A percentile compares a stretch with the other conserved stretches of the same genome.
These are phyloP conservation scores for Anguilla marmorata DNA, from an alignment of 2,797 vertebrate species.

Conservation along the genomic window DNA sequence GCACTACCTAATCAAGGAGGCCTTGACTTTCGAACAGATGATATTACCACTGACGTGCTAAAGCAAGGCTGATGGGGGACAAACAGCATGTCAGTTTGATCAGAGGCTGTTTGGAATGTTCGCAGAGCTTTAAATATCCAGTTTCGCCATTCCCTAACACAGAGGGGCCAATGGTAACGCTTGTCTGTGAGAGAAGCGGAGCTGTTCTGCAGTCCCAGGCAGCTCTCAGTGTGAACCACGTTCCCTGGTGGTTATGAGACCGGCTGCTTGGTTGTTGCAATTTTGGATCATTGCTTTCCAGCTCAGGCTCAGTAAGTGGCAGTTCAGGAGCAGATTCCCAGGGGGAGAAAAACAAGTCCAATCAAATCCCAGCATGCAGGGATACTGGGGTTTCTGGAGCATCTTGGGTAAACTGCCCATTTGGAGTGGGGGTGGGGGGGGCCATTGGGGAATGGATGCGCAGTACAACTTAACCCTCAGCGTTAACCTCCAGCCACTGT, in stretches of 20 bases:
- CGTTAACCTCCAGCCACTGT: conserved; percentile 53
- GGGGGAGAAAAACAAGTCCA: background rate
- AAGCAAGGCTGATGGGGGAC: background rate
- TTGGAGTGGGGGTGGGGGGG: conserved; percentile 35
- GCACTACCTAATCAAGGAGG: background rate
- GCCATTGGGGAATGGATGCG: background rate
- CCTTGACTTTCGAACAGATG: background rate
- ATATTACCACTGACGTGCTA: background rate
- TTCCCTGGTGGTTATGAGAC: background rate
- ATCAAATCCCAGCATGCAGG: background rate
- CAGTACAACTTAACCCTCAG: conserved; percentile 45
- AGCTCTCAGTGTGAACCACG: background rate
- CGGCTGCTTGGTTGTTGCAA: background rate
- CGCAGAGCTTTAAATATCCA: background rate
- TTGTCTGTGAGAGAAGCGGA: background rate
- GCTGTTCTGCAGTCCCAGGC: background rate
- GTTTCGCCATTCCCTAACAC: background rate
- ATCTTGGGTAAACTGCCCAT: background rate
- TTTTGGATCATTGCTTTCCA: background rate
- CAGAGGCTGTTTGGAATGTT: background rate
- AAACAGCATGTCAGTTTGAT: background rate
- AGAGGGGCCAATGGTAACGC: background rate
- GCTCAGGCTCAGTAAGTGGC: conserved; percentile 26
- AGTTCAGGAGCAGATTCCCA: background rate
- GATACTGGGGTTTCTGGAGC: background rate